Conservation (phyloP, 2,797 vertebrate species). For the Halcyon chelicuti region DNA sequence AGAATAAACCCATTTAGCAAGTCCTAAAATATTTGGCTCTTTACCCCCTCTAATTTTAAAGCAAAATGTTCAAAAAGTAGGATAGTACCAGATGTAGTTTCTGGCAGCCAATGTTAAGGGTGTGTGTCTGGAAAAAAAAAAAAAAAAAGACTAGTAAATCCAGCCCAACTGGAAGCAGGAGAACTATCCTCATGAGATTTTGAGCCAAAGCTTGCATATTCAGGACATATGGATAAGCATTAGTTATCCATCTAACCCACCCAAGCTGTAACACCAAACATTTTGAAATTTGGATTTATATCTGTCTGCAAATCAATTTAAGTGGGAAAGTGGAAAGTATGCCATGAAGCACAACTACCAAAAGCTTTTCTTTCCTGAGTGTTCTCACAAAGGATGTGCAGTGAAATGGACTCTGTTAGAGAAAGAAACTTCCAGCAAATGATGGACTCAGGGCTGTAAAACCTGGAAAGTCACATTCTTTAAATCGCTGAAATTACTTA, state of each 20-base stretch:
- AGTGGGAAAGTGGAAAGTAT: neutral
- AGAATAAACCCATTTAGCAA: constrained; percentile 34
- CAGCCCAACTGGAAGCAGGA: constrained; percentile 39
- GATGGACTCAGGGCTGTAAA: neutral
- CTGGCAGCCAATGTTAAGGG: constrained; percentile 70
- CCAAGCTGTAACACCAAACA: constrained; percentile 17
- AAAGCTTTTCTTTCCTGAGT: neutral
- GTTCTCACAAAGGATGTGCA: neutral
- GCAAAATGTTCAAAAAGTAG: constrained; percentile 21
- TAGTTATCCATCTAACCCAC: constrained; percentile 24
- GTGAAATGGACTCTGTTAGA: neutral
- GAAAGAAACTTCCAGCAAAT: constrained; percentile 20
- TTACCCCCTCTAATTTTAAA: constrained; percentile 39
- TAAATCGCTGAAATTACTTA: neutral
- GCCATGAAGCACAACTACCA: neutral
- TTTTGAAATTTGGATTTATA: constrained; percentile 9
- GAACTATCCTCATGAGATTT: constrained; percentile 29
- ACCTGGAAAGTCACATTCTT: constrained; percentile 51
- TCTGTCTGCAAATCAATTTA: neutral
- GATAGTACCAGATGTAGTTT: constrained; percentile 69
- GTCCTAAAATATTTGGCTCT: constrained; percentile 36
- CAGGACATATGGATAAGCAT: constrained; percentile 30
- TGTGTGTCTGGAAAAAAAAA: constrained; percentile 73
- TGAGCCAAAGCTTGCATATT: constrained; percentile 40
- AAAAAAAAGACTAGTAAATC: constrained; percentile 42